These are phyloP conservation scores for Molossus alvarezi DNA, from an alignment of 2,797 vertebrate genomes.

Conservation along the genomic window DNA sequence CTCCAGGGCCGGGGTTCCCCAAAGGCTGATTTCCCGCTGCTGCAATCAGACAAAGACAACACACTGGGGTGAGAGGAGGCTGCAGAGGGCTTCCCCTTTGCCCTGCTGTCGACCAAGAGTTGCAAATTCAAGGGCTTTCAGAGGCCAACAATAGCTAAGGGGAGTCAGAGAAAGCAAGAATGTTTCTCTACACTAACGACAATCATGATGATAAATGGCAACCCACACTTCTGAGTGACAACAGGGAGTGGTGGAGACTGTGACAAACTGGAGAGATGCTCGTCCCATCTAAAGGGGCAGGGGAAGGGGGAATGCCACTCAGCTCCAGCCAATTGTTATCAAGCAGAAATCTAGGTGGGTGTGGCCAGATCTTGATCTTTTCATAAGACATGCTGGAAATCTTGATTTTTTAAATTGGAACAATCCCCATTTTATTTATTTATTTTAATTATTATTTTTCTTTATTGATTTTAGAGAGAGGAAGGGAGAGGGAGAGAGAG, in stretches of 20 bases:
- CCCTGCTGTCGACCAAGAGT: not conserved
- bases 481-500: too few species aligned
- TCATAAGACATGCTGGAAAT: not conserved
- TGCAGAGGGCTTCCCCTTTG: not conserved
- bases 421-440: not conserved
- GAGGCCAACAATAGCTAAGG: not conserved
- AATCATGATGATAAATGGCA: not conserved
- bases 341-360: not conserved
- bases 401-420: not conserved
- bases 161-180: not conserved
- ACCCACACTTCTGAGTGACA: not conserved
- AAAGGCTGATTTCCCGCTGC: slow-evolving; percentile 73
- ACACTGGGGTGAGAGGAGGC: not conserved
- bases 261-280: not conserved
- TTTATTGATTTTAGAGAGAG: too few species aligned
- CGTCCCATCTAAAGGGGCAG: not conserved
- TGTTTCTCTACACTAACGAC: not conserved
- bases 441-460: too few species aligned
- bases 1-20: slow-evolving; percentile 54
- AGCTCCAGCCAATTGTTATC: not conserved
- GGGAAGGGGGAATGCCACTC: not conserved
- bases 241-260: not conserved
- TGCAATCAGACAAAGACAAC: slow-evolving; percentile 42
- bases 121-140: not conserved
- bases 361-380: not conserved